Base-by-base conservation (phyloP, 2,113 vertebrate species). In the Colossoma macropomum region DNA sequence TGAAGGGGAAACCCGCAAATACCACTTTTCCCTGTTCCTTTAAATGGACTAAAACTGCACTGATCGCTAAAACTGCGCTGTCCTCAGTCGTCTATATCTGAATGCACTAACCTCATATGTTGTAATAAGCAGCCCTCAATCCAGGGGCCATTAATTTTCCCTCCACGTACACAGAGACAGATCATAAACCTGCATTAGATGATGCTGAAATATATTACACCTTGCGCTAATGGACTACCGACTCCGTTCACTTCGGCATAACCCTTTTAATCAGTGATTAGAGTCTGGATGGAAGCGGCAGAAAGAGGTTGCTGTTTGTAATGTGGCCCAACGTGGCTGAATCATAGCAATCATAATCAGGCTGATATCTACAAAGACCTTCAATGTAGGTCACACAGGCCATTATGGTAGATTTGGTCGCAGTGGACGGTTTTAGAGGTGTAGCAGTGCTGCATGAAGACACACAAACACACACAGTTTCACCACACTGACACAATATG, bases 161-260 rank as follows among this genome's bases (percentile, higher is more conserved):
- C 59, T 62, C n/a, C 59, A 27, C 59, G 25, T 25, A 25, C n/a
- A 27, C 59, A 62, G 59, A 11, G n/a, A 27, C n/a, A 13, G 59
- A 62, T 62, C 59, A 62, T 62, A 62, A 62, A 62, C n/a, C 59
- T 62, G 59, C 59, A 27, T 62, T 62, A 62, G 59, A 27, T n/a
- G 19, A 27, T 13, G 25, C n/a, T 62, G 25, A 27, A 27, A 62
- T 62, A 25, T 27, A 27, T 27, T 9, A 62, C 59, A 62, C 59
- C 59, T 62, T 12, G 7, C 59, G 4, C n/a, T 62, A 62, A 62
- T 62, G 59, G 59, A 62, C 59, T 27, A 62, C 23, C 59, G 13
- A 62, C 23, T 25, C n/a, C 11, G n/a, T 13, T 27, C 59, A 25
- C 59, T 62, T 62, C 13, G n/a, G 9, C n/a, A 1, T 27, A 13